These are phyloP conservation scores for Drosophila simulans DNA, from an alignment of 1,140 invertebrate genomes.

Conservation along the genomic window DNA sequence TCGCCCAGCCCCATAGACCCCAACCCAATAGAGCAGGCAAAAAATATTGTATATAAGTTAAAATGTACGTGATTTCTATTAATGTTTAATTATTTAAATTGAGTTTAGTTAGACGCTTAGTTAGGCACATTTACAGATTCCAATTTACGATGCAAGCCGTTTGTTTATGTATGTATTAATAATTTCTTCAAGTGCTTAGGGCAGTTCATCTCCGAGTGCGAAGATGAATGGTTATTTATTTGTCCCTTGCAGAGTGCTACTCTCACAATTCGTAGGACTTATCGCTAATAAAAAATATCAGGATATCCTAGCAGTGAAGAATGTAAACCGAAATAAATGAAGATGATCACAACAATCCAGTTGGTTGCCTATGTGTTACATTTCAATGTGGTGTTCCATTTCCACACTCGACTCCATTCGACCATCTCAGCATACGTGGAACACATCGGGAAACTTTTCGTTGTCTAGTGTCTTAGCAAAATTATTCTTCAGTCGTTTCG, in stretches of 20 bases:
- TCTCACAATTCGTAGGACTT: slow-evolving; percentile 24
- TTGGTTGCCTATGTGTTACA: slow-evolving; percentile 7
- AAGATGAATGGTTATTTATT: background rate
- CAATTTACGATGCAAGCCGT: slow-evolving; percentile 51
- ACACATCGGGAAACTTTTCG: slow-evolving; percentile 58
- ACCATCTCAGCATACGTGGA: slow-evolving; percentile 18
- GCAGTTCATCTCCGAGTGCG: slow-evolving; percentile 1
- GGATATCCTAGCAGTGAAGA: slow-evolving; percentile 53
- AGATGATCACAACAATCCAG: slow-evolving; percentile 15
- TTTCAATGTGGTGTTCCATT: background rate
- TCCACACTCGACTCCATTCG: background rate
- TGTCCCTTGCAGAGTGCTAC: slow-evolving; percentile 14
- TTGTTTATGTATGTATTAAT: slow-evolving; percentile 31
- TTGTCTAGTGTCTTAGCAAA: slow-evolving; percentile 61
- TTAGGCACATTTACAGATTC: slow-evolving; percentile 65
- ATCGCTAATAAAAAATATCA: slow-evolving; percentile 28
- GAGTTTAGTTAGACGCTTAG: slow-evolving; percentile 67
- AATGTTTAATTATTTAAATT: slow-evolving; percentile 50
- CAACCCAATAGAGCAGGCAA: slow-evolving; percentile 3
- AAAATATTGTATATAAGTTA: slow-evolving; percentile 59
- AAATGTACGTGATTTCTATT: slow-evolving; percentile 37
- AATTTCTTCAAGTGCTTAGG: slow-evolving; percentile 32
- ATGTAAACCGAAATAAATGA: slow-evolving; percentile 65
- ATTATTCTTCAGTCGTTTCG: slow-evolving; percentile 57
- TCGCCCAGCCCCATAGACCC: slow-evolving; percentile 4